These are phyloP conservation scores for Teinopalpus imperialis DNA, from an alignment of 2,888 invertebrate genomes.

Conservation along the genomic window DNA sequence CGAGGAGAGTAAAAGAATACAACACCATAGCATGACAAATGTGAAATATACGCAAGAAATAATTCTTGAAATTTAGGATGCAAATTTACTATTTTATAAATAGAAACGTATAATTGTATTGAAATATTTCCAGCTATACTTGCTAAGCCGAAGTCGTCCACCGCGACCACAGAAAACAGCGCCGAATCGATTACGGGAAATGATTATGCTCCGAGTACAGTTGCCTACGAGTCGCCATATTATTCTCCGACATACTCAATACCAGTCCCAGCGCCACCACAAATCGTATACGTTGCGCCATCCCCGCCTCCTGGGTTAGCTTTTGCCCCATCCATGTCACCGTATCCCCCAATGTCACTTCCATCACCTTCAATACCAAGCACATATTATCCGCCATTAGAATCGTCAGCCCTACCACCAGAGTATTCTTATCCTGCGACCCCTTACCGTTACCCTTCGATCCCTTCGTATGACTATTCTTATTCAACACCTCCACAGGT, in stretches of 20 bases:
- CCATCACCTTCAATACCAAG: slow-evolving; percentile 24
- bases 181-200: slow-evolving; percentile 8
- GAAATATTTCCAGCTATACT: slow-evolving; percentile 30
- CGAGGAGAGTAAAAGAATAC: too few relatives aligned
- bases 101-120: too few relatives aligned
- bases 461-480: slow-evolving; percentile 2
- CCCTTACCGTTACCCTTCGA: slow-evolving; percentile 5
- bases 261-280: slow-evolving; percentile 34
- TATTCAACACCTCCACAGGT: slow-evolving; percentile 1
- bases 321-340: slow-evolving; percentile 21
- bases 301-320: slow-evolving; percentile 37
- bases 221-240: slow-evolving; percentile 39
- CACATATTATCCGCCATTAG: slow-evolving; percentile 31
- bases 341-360: slow-evolving; percentile 18
- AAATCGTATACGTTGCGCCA: slow-evolving; percentile 49
- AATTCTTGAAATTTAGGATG: too few relatives aligned
- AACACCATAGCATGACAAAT: too few relatives aligned
- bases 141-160: slow-evolving; percentile 28
- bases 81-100: too few relatives aligned
- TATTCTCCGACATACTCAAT: slow-evolving; percentile 29
- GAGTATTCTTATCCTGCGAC: slow-evolving; percentile 19
- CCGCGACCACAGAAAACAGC: slow-evolving; percentile 5
- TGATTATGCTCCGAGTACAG: slow-evolving; percentile 33
- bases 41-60: too few relatives aligned
- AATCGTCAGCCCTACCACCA: slow-evolving; percentile 24